phyloP scores from a whole-genome alignment of 2,113 vertebrate species.

The Pelecanus crispus region DNA sequence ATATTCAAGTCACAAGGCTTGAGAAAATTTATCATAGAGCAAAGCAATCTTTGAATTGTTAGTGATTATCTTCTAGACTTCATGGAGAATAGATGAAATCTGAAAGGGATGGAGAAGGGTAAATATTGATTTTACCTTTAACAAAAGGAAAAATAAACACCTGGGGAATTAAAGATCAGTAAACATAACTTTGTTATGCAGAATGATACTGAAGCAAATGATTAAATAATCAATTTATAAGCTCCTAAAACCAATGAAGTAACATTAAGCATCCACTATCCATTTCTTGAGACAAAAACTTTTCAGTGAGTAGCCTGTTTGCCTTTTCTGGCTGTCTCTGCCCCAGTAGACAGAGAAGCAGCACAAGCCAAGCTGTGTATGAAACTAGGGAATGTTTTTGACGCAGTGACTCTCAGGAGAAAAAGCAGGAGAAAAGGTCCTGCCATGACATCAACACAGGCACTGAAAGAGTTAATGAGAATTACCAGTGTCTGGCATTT shows the following conservation, averaged over 20 bases:
- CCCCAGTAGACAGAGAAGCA: neutral
- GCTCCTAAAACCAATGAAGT: neutral
- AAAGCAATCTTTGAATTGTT: neutral
- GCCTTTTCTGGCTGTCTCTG: neutral
- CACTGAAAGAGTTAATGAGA: neutral
- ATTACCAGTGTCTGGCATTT: neutral
- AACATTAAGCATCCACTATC: neutral
- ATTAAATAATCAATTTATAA: conserved; percentile 6
- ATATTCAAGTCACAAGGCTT: conserved; percentile 11
- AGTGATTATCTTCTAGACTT: neutral
- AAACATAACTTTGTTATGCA: neutral
- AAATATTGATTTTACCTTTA: conserved; percentile 12
- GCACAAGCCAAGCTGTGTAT: fast-evolving
- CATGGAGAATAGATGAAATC: neutral
- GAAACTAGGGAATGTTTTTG: neutral
- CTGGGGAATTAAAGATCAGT: neutral
- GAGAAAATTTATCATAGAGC: neutral
- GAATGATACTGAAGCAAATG: neutral
- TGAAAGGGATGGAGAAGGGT: neutral
- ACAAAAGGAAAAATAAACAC: conserved; percentile 25
- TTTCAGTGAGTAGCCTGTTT: neutral
- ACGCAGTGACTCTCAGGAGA: neutral
- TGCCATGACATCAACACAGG: neutral
- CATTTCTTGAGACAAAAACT: neutral
- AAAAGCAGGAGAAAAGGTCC: neutral